Evolutionary conservation across 2,888 invertebrate genomes (phyloP).

Genomic region (Caenorhabditis imperialis): DNA sequence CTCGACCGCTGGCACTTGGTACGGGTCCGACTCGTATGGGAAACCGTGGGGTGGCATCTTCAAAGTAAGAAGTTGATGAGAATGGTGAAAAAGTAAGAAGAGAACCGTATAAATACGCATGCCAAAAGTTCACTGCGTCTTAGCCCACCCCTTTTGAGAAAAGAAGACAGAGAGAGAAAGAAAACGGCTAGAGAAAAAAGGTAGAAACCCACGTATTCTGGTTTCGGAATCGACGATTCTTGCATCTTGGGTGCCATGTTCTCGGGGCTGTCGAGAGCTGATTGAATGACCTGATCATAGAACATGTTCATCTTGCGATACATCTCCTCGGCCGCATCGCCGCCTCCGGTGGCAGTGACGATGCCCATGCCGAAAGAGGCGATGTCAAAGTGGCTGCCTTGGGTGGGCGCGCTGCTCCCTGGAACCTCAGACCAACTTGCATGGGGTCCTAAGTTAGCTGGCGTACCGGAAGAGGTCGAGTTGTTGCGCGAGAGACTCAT

Average conservation of each 20-base stretch:
- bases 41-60: conserved; percentile 34
- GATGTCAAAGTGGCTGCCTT: conserved; percentile 38
- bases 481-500: conserved; percentile 47
- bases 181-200: conserved; percentile 1
- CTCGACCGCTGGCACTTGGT: conserved; percentile 25
- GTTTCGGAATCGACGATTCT: conserved; percentile 31
- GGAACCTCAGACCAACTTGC: conserved; percentile 16
- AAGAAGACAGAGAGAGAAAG: not conserved
- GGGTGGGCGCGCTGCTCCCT: conserved; percentile 33
- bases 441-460: conserved; percentile 8
- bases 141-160: not conserved
- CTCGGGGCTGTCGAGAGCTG: conserved; percentile 56
- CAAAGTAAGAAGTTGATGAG: too few relatives aligned
- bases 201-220: conserved; percentile 34
- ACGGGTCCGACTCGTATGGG: conserved; percentile 31
- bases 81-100: conserved; percentile 3
- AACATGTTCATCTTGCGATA: conserved; percentile 50
- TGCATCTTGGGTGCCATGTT: conserved; percentile 30
- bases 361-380: conserved; percentile 54
- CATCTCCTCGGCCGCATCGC: conserved; percentile 52
- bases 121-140: conserved; percentile 33
- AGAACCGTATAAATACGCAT: conserved; percentile 22
- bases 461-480: conserved; percentile 45
- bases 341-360: conserved; percentile 49
- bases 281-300: conserved; percentile 48